These are phyloP conservation scores for Xylota sylvarum DNA, from an alignment of 2,888 invertebrate genomes.

Conservation along the genomic window DNA sequence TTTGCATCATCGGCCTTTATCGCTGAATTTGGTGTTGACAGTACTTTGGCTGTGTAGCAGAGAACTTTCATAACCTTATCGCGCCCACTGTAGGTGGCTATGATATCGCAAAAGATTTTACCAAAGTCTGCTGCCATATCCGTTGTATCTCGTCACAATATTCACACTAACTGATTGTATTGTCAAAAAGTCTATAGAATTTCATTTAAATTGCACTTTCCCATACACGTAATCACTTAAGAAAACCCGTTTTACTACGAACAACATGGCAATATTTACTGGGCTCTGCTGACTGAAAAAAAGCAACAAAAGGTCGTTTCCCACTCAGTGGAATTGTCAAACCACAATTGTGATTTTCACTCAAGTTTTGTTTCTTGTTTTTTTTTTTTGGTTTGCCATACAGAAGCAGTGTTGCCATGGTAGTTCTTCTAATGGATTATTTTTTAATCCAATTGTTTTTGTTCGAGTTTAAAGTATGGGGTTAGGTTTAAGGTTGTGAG, in stretches of 20 bases:
- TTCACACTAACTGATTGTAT: conserved; percentile 58
- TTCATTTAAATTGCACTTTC: conserved; percentile 66
- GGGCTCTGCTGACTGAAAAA: conserved; percentile 17
- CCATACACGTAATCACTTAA: conserved; percentile 67
- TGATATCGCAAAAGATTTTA: conserved; percentile 89
- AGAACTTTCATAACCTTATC: conserved; percentile 93
- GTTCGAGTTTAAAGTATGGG: too few species aligned
- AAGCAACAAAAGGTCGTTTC: conserved; percentile 66
- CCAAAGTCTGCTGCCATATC: conserved; percentile 80
- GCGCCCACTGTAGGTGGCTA: conserved; percentile 93
- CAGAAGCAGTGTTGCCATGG: conserved; percentile 34
- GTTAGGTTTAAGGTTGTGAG: too few species aligned
- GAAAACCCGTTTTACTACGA: conserved; percentile 56
- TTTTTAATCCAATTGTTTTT: background rate
- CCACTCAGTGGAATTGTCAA: conserved; percentile 62
- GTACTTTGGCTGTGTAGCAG: conserved; percentile 91
- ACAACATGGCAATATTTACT: conserved; percentile 61
- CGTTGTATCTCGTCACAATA: conserved; percentile 46
- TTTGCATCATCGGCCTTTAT: conserved; percentile 87
- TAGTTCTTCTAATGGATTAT: background rate
- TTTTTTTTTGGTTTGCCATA: conserved; percentile 9
- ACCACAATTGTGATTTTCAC: conserved; percentile 58
- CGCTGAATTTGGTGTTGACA: conserved; percentile 87
- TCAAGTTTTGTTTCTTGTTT: conserved; percentile 34
- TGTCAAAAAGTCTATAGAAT: conserved; percentile 47